phyloP scores from a whole-genome alignment of 1,140 invertebrate genomes.

The Melipona quadrifasciata region DNA sequence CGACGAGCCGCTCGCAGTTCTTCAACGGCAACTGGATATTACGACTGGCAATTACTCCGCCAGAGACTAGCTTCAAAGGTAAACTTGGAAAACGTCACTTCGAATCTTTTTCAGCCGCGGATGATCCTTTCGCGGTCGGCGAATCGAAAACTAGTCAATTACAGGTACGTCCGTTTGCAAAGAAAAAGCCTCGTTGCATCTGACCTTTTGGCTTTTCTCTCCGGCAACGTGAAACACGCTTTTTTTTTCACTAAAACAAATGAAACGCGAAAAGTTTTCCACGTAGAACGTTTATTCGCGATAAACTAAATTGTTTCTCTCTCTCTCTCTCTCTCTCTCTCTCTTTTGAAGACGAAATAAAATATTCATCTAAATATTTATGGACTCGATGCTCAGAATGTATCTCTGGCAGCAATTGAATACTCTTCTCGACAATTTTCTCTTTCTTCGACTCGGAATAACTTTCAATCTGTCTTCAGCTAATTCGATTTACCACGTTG shows the following conservation, averaged over 20 bases:
- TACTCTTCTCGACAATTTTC: too few species aligned
- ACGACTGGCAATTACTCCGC: constrained; percentile 21
- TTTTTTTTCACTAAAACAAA: not conserved
- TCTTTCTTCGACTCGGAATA: too few species aligned
- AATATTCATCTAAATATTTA: not conserved
- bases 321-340: not conserved
- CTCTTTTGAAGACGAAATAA: not conserved
- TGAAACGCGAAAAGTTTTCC: not conserved
- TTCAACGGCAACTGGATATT: not conserved
- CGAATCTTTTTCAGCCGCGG: not conserved
- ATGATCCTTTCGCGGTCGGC: not conserved
- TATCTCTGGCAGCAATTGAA: too few species aligned
- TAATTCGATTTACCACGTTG: too few species aligned
- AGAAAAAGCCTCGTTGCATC: not conserved
- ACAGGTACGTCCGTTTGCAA: not conserved
- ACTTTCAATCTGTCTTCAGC: too few species aligned
- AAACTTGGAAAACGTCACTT: constrained; percentile 14
- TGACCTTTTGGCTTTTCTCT: not conserved
- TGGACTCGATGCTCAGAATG: too few species aligned
- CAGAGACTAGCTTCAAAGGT: constrained; percentile 25
- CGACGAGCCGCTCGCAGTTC: not conserved
- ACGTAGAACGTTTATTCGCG: too few species aligned
- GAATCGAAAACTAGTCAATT: constrained; percentile 26
- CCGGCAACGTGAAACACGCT: too few species aligned
- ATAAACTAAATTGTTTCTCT: not conserved